A percentile compares a stretch with the other conserved stretches of the same genome.
Evolutionary conservation across 2,888 invertebrate species (phyloP).

Genomic region (Polyploca ridens): DNA sequence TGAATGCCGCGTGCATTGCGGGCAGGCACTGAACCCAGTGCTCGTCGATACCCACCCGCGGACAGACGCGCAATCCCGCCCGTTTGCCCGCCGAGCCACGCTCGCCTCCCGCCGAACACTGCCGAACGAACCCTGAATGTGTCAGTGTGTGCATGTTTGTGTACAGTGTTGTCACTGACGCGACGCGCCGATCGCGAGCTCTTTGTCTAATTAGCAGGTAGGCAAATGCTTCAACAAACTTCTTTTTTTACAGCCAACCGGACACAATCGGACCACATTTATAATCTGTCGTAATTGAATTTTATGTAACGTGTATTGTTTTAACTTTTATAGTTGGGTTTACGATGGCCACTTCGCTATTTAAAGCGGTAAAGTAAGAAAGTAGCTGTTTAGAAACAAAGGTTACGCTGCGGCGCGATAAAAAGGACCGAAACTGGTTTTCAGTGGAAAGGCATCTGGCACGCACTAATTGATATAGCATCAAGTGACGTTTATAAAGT

Average conservation of each 20-base stretch:
- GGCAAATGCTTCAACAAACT: slow-evolving; percentile 68
- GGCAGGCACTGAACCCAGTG: slow-evolving; percentile 64
- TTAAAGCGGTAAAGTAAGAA: slow-evolving; percentile 30
- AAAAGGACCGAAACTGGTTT: slow-evolving; percentile 77
- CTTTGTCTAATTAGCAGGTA: slow-evolving; percentile 83
- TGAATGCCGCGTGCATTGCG: slow-evolving; percentile 50
- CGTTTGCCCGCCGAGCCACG: slow-evolving; percentile 52
- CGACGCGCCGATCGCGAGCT: slow-evolving; percentile 69
- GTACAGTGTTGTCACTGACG: slow-evolving; percentile 70
- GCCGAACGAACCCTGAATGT: slow-evolving; percentile 50
- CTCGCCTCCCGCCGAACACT: slow-evolving; percentile 28
- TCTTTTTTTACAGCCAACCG: slow-evolving; percentile 49
- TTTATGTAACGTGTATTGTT: slow-evolving; percentile 47
- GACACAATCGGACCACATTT: slow-evolving; percentile 45
- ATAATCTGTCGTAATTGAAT: slow-evolving; percentile 49
- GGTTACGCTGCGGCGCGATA: slow-evolving; percentile 57
- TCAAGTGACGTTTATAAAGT: slow-evolving; percentile 69
- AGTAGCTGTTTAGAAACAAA: slow-evolving; percentile 61
- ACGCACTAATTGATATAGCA: slow-evolving; percentile 78
- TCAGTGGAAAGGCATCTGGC: slow-evolving; percentile 74
- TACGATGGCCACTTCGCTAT: slow-evolving; percentile 1
- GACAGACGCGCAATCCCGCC: slow-evolving; percentile 61
- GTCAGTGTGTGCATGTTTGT: slow-evolving; percentile 72
- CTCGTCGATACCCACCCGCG: slow-evolving; percentile 68
- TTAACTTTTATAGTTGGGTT: slow-evolving; percentile 35